Base-by-base conservation (phyloP, 2,888 invertebrate species). In the Gymnosoma rotundatum region DNA sequence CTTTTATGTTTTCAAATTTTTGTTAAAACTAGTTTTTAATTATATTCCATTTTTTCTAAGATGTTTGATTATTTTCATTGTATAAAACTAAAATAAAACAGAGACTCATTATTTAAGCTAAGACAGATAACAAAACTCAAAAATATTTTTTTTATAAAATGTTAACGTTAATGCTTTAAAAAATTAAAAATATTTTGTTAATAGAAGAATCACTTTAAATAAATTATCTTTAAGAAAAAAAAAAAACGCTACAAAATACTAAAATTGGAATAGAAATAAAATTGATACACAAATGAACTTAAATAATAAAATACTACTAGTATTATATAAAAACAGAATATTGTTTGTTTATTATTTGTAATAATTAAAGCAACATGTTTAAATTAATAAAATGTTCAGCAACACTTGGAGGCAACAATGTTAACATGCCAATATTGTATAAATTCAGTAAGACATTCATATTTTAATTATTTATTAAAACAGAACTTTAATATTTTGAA, bases 81-180 rank as follows among this genome's bases (percentile, higher is more conserved):
- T 8, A 73, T 73, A 32, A 67, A 75, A 21, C 36, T 48, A n/a
- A 48, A 56, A 74, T 63, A 80, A 72, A 78, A 67, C 52, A 74
- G 78, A 81, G 74, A 81, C 70, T 74, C 66, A 81, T 78, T 64
- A 78, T 54, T 78, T 78, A 84, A 74, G 64, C 58, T 78, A 81
- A 74, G 69, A 48, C 63, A 82, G 70, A 82, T 70, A 76, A 72
- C 69, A 42, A 50, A 50, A 60, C n/a, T 2, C 18, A 36, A 78
- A 70, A 70, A 54, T 8, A 50, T 50, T n/a, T 10, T 61, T 50
- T 9, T 72, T 56, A 9, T 21, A 20, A 32, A 25, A 54, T 16
- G 52, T 56, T 32, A 36, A 66, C 20, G 16, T 63, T 14, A 73
- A 52, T 36, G 52, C 9, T 64, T 12, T 16, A n/a, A 67, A 42